These are phyloP conservation scores for Thalassaphorura encarpata DNA, from an alignment of 1,140 invertebrate genomes.

Conservation along the genomic window DNA sequence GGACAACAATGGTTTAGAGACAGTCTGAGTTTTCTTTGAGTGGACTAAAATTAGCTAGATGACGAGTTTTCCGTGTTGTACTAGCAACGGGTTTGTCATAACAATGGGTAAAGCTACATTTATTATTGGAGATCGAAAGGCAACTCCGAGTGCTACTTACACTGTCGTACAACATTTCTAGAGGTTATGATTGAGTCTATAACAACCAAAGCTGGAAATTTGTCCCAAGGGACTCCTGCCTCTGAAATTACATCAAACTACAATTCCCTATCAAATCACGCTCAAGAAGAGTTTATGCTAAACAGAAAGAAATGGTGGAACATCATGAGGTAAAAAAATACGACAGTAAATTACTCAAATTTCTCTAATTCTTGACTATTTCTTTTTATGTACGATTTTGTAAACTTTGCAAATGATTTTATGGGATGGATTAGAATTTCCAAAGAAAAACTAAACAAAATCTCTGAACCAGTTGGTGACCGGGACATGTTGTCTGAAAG, in stretches of 20 bases:
- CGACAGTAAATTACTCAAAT: too few relatives aligned
- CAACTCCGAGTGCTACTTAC: constrained; percentile 77
- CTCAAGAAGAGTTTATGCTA: constrained; percentile 79
- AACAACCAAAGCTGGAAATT: constrained; percentile 77
- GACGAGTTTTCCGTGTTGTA: too few relatives aligned
- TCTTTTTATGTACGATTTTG: too few relatives aligned
- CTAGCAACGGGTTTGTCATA: too few relatives aligned
- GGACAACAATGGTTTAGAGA: too few relatives aligned
- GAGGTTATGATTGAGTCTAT: constrained; percentile 92
- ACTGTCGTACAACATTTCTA: constrained; percentile 86
- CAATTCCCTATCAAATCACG: constrained; percentile 76
- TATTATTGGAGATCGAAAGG: constrained; percentile 76
- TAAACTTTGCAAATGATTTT: constrained; percentile 83
- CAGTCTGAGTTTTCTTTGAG: too few relatives aligned
- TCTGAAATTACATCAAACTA: constrained; percentile 84
- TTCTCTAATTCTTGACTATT: too few relatives aligned
- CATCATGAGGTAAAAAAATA: constrained; percentile 59
- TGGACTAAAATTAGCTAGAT: too few relatives aligned
- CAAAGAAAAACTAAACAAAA: constrained; percentile 79
- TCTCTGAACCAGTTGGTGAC: constrained; percentile 86
- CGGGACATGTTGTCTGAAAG: constrained; percentile 78
- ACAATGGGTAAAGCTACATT: too few relatives aligned
- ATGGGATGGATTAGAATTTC: constrained; percentile 79
- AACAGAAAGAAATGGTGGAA: constrained; percentile 79
- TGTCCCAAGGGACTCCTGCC: constrained; percentile 67